Percentiles rank a stretch among this genome's conserved stretches.
Evolutionary conservation across 2,888 invertebrate species (phyloP).

Genomic region (Pherbina coryleti): DNA sequence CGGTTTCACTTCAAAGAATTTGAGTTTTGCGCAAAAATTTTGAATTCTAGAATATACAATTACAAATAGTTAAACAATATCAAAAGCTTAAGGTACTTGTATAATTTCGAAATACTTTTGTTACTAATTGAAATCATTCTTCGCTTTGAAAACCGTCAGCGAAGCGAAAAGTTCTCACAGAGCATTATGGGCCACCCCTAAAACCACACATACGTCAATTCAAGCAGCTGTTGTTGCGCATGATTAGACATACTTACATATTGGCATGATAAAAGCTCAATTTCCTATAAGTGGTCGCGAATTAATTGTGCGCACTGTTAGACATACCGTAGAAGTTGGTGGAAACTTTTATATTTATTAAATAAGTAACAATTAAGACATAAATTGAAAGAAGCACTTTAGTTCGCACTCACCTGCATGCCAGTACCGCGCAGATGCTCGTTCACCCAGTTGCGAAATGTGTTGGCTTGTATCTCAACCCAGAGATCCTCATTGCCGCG

Average conservation of each 20-base stretch:
- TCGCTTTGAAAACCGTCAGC: too few species aligned
- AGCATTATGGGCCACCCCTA: not conserved
- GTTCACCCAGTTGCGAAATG: conserved; percentile 98
- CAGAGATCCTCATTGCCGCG: conserved; percentile 95
- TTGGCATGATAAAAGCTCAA: not conserved
- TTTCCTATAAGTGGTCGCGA: not conserved
- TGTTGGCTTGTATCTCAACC: conserved; percentile 96
- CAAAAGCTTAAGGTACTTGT: too few species aligned
- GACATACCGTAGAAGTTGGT: not conserved
- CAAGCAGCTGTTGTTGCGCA: not conserved
- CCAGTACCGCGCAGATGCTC: conserved; percentile 84
- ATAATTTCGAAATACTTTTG: too few species aligned
- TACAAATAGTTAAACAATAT: too few species aligned
- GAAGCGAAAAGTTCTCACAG: too few species aligned
- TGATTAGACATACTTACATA: not conserved
- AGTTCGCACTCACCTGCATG: conserved; percentile 76
- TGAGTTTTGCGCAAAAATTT: too few species aligned
- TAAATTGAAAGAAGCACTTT: too few species aligned
- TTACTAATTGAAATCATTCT: too few species aligned
- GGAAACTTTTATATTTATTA: too few species aligned
- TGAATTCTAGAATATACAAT: too few species aligned
- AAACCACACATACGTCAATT: not conserved
- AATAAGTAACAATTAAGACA: too few species aligned
- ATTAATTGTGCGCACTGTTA: not conserved
- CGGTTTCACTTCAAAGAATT: too few species aligned